These are phyloP conservation scores for Apus apus DNA, from an alignment of 2,113 vertebrate genomes.

Conservation along the genomic window DNA sequence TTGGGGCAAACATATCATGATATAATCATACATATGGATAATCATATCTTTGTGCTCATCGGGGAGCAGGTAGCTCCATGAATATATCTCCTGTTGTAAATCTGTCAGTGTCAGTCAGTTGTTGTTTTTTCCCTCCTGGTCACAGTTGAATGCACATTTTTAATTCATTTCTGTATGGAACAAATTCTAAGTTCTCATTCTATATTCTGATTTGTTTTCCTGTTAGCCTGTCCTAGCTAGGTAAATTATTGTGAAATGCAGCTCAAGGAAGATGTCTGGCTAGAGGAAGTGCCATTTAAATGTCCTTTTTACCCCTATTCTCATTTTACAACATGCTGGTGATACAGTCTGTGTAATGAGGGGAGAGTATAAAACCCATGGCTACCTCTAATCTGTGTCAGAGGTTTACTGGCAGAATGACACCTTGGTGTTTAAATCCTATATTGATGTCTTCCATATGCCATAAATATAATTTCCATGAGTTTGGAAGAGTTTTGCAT, in stretches of 20 bases:
- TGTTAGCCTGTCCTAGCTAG: not conserved
- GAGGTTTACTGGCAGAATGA: not conserved
- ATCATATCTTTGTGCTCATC: not conserved
- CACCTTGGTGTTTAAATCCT: not conserved
- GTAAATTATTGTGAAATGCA: not conserved
- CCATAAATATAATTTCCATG: not conserved
- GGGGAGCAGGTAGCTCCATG: not conserved
- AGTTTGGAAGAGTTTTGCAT: not conserved
- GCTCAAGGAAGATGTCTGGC: not conserved
- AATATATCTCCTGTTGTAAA: conserved; percentile 22
- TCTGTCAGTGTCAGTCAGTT: not conserved
- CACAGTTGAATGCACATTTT: not conserved
- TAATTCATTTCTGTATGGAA: not conserved
- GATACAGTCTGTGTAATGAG: not conserved
- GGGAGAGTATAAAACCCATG: not conserved
- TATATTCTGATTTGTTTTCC: not conserved
- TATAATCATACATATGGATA: conserved; percentile 31
- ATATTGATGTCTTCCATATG: accelerated
- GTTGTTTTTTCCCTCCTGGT: not conserved
- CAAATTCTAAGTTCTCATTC: not conserved
- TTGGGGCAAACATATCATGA: conserved; percentile 10
- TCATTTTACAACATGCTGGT: not conserved
- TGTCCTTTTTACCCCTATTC: not conserved
- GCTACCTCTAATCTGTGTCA: not conserved
- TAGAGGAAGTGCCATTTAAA: not conserved